Conservation (phyloP, 2,113 vertebrate genomes). For the Hemicordylus capensis region DNA sequence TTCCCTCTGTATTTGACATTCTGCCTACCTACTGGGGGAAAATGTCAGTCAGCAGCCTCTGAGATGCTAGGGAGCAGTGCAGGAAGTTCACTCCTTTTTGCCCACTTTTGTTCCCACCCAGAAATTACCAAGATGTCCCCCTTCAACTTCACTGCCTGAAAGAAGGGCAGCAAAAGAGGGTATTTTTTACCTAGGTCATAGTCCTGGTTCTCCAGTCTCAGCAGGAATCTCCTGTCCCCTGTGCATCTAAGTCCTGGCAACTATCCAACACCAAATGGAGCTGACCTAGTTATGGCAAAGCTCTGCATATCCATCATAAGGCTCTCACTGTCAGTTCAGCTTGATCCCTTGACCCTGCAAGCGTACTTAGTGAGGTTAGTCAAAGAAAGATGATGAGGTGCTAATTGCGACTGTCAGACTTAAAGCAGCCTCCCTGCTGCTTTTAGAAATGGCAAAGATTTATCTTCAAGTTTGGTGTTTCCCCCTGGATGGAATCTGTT, state of each 20-base stretch:
- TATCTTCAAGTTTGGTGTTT: background rate
- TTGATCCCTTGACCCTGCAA: background rate
- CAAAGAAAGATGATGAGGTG: conserved; percentile 14
- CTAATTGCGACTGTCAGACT: conserved; percentile 16
- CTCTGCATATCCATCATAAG: background rate
- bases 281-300: background rate
- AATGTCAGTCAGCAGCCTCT: too few relatives aligned
- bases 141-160: too few relatives aligned
- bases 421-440: background rate
- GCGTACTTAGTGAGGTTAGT: background rate
- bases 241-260: background rate
- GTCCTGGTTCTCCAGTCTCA: background rate
- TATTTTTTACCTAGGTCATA: too few relatives aligned
- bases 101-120: too few relatives aligned
- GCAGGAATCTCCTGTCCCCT: background rate
- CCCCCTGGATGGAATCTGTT: background rate
- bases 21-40: too few relatives aligned
- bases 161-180: too few relatives aligned
- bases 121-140: too few relatives aligned
- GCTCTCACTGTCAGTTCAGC: background rate
- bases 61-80: too few relatives aligned
- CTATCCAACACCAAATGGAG: background rate
- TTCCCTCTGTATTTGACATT: too few relatives aligned
- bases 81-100: too few relatives aligned
- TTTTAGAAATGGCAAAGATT: conserved; percentile 28